These are phyloP conservation scores for Acrobasis consociella DNA, from an alignment of 2,888 invertebrate genomes.

Conservation along the genomic window DNA sequence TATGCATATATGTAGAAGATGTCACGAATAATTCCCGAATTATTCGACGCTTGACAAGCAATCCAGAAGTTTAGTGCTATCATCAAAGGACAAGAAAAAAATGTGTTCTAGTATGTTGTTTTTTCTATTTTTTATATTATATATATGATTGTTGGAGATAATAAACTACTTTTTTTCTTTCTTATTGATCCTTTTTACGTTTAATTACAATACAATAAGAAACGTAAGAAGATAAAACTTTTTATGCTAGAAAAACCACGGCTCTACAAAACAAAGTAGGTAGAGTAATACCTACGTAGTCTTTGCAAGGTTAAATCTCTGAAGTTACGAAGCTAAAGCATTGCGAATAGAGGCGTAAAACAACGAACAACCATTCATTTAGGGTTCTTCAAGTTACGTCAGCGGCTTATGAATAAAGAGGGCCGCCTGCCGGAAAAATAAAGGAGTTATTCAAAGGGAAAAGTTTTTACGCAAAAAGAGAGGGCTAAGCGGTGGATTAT, in stretches of 20 bases:
- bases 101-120: too few species aligned
- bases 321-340: conserved; percentile 74
- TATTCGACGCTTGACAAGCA: too few species aligned
- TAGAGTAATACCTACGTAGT: conserved; percentile 36
- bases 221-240: not conserved
- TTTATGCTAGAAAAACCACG: not conserved
- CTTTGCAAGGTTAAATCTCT: conserved; percentile 65
- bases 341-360: conserved; percentile 81
- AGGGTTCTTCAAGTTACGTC: conserved; percentile 77
- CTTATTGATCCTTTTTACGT: too few species aligned
- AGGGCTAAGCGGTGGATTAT: conserved; percentile 73
- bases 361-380: conserved; percentile 82
- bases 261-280: conserved; percentile 8
- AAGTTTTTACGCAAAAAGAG: conserved; percentile 72
- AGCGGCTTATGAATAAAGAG: conserved; percentile 80
- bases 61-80: too few species aligned
- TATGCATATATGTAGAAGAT: too few species aligned
- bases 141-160: too few species aligned
- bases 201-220: not conserved
- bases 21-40: too few species aligned
- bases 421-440: conserved; percentile 68
- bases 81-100: too few species aligned
- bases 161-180: too few species aligned
- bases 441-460: conserved; percentile 73
- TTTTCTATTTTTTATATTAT: too few species aligned